Evolutionary conservation across 2,113 vertebrate species (phyloP), one percentile per base, ranked within the genome.

Genomic region (Stegastes partitus): DNA sequence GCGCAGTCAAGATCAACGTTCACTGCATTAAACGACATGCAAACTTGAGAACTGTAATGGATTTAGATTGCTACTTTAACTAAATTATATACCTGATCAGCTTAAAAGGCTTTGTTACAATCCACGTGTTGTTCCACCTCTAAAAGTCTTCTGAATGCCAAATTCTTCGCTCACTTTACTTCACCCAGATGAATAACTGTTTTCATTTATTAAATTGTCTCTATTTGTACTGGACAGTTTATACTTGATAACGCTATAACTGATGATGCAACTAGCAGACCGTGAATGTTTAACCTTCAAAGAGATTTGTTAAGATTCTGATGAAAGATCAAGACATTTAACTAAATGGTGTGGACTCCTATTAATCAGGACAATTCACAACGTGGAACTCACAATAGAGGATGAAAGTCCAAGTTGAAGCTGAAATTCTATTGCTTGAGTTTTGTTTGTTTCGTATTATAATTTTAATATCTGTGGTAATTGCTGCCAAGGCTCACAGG

Each of bases 401-500:
- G n/a, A 21, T 15, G 6, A 21, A 50, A n/a, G 57, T 72, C 54
- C 72, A 3, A 42, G 39, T 42, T 10, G 31, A 9, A 34, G 31
- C 31, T 7, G 10, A 77, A 54, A 66, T 22, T 0, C 21, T 45
- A 21, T 51, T 34, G 31, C 31, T 34, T 65, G 19, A 18, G 9
- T 14, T 19, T 57, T 65, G 23, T 55, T 68, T 49, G 23, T 71
- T 74, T 58, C 14, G 16, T 65, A 9, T 56, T 31, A 25, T 50
- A 68, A 31, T 62, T 69, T 31, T 9, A 58, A 54, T 64, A 51
- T 55, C 16, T 19, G 31, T 16, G 23, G 15, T 74, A 68, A 76
- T 70, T 67, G 71, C 51, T 79, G 59, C 68, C 64, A 76, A 65
- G 62, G 53, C 57, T 42, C 68, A 58, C 25, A 39, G 70, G 55